phyloP scores from a whole-genome alignment of 2,888 invertebrate genomes.

The Bombyx huttoni region DNA sequence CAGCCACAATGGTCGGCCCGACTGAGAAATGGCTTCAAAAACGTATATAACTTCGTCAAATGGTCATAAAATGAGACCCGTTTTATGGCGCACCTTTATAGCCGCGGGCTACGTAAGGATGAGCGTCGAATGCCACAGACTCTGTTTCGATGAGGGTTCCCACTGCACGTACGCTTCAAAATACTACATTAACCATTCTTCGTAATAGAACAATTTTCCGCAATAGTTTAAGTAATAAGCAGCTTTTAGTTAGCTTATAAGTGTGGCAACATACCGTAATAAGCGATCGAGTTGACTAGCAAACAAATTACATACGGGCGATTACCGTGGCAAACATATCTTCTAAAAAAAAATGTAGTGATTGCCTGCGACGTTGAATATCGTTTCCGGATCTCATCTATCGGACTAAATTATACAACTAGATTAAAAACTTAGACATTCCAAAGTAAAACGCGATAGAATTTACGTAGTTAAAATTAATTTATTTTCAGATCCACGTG shows the following conservation, averaged over 20 bases:
- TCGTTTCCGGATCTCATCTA: not conserved
- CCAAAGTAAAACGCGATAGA: too few relatives aligned
- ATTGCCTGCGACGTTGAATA: not conserved
- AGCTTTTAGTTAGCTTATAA: not conserved
- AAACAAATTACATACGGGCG: not conserved
- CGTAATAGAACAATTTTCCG: not conserved
- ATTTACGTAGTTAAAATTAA: too few relatives aligned
- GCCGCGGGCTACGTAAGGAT: constrained; percentile 55
- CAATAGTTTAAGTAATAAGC: not conserved
- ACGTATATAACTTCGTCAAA: constrained; percentile 67
- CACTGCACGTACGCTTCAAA: constrained; percentile 5
- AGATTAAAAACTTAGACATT: not conserved
- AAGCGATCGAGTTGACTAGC: too few relatives aligned
- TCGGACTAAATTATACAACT: not conserved
- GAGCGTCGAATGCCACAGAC: constrained; percentile 42
- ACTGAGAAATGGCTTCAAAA: constrained; percentile 61
- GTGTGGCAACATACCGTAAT: too few relatives aligned
- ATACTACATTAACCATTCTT: not conserved
- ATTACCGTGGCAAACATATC: not conserved
- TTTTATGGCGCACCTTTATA: constrained; percentile 67
- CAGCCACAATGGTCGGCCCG: constrained; percentile 49
- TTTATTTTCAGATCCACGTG: too few relatives aligned
- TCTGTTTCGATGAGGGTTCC: constrained; percentile 7
- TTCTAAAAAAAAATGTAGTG: not conserved
- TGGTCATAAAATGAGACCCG: constrained; percentile 65